Base-by-base conservation (phyloP, 2,797 vertebrate genomes). In the Myotis myotis region DNA sequence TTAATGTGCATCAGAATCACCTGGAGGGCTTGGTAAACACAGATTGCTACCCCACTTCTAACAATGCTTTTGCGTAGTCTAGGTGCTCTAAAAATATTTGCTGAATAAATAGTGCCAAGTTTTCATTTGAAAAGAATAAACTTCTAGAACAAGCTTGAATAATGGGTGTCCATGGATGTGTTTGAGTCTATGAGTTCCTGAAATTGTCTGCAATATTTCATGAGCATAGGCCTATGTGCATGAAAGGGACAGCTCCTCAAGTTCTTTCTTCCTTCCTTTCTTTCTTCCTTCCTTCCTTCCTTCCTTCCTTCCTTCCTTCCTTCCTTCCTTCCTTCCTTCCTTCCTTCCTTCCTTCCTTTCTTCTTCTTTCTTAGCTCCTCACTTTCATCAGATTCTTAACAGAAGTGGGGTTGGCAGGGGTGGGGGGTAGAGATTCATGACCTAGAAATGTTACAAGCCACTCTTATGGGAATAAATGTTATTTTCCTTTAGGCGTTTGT, bases 21-120 rank as follows among this genome's bases (percentile, higher is more conserved):
- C 12, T 12, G 1, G 25, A 36, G 10, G 38, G 22, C 38, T 66
- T 81, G 41, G 55, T 62, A 55, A 88, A n/a, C n/a, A 47, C 33
- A 74, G n/a, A 12, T 70, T 71, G 20, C 68, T 66, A 38, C 23
- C 38, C 38, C 2, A 57, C 38, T 20, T 44, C 88, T 64, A 57
- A 60, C 13, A 57, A 53, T 15, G 4, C 23, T 71, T 87, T 78
- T 76, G 22, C 44, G 2, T 25, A 41, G 66, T 25, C 33, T 22
- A 87, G 36, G 57, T 70, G 55, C 72, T 93, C 55, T 75, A 62
- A 76, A 95, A 89, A 94, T 84, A 87, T 93, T 89, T 95, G 66
- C 57, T 74, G 28, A 85, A 84, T 83, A 55, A 80, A 89, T 15
- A 75, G 44, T 62, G 41, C 64, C 49, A 85, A 49, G 68, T 85